phyloP scores from a whole-genome alignment of 1,140 invertebrate species.

The Schlechtendalia chinensis region DNA sequence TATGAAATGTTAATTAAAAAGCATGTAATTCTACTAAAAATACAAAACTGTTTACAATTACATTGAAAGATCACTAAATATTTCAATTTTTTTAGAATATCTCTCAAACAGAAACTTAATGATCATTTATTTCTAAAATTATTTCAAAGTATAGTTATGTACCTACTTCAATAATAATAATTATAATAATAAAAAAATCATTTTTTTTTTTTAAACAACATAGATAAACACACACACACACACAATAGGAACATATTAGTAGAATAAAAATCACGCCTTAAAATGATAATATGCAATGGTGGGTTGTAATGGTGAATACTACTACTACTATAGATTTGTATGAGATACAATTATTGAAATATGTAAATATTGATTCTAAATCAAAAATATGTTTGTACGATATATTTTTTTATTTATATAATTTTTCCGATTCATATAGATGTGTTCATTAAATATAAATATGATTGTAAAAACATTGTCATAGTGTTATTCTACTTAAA shows the following conservation, averaged over 20 bases:
- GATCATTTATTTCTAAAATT: too few species aligned
- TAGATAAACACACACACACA: neutral
- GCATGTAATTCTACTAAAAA: neutral
- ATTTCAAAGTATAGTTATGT: too few species aligned
- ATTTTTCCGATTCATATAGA: neutral
- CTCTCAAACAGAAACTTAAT: too few species aligned
- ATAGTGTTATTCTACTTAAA: too few species aligned
- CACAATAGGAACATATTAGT: constrained; percentile 20
- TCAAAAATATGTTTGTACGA: too few species aligned
- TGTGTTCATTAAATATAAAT: too few species aligned
- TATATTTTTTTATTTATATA: too few species aligned
- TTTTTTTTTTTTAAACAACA: neutral
- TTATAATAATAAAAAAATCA: neutral
- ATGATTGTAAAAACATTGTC: too few species aligned
- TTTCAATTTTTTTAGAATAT: neutral
- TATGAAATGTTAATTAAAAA: neutral
- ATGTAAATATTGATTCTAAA: neutral
- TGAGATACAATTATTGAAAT: neutral
- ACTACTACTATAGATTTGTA: neutral
- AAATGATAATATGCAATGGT: neutral
- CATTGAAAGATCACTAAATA: too few species aligned
- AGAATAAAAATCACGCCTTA: neutral
- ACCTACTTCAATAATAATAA: too few species aligned
- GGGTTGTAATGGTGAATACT: too few species aligned
- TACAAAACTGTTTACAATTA: neutral